Conservation (phyloP, 1,140 invertebrate genomes). For the Hirudo medicinalis region DNA sequence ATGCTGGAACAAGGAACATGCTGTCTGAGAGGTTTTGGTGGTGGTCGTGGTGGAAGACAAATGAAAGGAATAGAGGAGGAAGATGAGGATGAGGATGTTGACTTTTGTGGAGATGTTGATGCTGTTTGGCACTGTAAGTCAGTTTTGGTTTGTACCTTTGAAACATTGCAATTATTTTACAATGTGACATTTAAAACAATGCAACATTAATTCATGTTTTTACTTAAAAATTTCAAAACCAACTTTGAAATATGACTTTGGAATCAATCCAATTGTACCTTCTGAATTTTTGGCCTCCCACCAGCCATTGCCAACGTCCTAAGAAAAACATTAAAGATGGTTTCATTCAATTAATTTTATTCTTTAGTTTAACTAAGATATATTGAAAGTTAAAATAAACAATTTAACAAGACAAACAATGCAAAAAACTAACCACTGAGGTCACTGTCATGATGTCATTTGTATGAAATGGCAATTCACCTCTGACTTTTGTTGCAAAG, state of each 20-base stretch:
- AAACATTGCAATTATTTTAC: too few relatives aligned
- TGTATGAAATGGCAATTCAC: too few relatives aligned
- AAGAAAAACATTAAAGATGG: constrained; percentile 29
- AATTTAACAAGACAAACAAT: too few relatives aligned
- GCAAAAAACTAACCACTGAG: too few relatives aligned
- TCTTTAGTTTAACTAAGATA: too few relatives aligned
- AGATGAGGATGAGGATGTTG: neutral
- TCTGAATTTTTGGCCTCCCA: constrained; percentile 72
- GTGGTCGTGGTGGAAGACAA: neutral
- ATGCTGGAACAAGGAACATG: too few relatives aligned
- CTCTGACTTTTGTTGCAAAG: too few relatives aligned
- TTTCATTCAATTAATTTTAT: neutral
- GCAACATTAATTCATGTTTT: neutral
- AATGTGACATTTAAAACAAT: too few relatives aligned
- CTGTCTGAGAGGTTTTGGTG: neutral
- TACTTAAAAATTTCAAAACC: neutral
- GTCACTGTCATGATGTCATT: too few relatives aligned
- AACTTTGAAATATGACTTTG: constrained; percentile 71
- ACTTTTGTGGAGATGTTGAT: neutral
- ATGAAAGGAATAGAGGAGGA: neutral
- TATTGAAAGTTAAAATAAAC: too few relatives aligned
- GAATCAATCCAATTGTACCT: constrained; percentile 75
- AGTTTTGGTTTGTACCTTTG: too few relatives aligned
- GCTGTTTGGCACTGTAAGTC: neutral
- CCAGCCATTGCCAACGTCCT: constrained; percentile 87